A percentile compares a stretch with the other conserved stretches of the same genome.
phyloP scores from a whole-genome alignment of 1,140 invertebrate genomes.

The Wiebesia pumilae region DNA sequence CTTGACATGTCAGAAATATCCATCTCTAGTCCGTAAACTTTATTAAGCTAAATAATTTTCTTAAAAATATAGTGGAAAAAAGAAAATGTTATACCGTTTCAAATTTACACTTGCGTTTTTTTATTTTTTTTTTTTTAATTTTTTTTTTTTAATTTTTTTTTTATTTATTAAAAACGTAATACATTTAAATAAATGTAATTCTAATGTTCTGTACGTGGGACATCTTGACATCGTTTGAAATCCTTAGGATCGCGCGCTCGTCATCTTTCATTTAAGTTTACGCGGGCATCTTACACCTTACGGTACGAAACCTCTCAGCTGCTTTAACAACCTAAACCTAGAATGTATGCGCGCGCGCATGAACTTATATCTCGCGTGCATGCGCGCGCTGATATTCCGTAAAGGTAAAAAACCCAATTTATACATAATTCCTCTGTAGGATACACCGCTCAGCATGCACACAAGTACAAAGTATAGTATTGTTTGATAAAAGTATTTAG shows the following conservation, averaged over 20 bases:
- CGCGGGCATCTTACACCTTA: neutral
- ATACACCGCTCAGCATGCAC: neutral
- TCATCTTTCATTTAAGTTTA: neutral
- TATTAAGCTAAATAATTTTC: too few species aligned
- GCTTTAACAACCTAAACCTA: neutral
- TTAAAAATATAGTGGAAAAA: too few species aligned
- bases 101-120: too few species aligned
- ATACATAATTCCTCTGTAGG: neutral
- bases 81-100: too few species aligned
- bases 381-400: neutral
- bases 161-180: too few species aligned
- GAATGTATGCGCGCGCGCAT: neutral
- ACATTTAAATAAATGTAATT: too few species aligned
- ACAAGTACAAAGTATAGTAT: neutral
- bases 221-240: too few species aligned
- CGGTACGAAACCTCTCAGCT: neutral
- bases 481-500: constrained; percentile 31
- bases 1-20: too few species aligned
- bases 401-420: neutral
- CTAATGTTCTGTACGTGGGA: too few species aligned
- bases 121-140: too few species aligned
- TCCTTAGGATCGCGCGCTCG: neutral
- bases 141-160: too few species aligned
- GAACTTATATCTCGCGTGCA: neutral
- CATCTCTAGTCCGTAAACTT: too few species aligned